Percentiles rank a stretch among this genome's conserved stretches.
These are phyloP conservation scores for Drosophila lacteicornis DNA, from an alignment of 1,140 invertebrate genomes.

Conservation along the genomic window DNA sequence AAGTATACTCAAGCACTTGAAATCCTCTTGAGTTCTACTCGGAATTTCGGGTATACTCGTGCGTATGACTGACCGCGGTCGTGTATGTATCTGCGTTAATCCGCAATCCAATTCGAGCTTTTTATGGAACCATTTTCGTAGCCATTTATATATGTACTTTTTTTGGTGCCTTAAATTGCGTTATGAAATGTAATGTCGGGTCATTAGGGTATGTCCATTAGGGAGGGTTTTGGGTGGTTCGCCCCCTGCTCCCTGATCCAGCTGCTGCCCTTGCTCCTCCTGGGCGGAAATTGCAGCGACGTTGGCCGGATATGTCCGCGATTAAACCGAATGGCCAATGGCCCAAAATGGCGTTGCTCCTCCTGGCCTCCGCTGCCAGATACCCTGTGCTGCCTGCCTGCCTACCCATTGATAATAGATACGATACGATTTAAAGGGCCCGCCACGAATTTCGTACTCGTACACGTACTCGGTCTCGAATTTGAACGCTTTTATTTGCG, in stretches of 20 bases:
- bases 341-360: slow-evolving; percentile 28
- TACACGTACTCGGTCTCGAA: neutral
- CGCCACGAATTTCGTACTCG: slow-evolving; percentile 21
- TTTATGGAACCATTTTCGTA: slow-evolving; percentile 68
- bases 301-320: slow-evolving; percentile 70
- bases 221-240: slow-evolving; percentile 12
- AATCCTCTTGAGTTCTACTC: slow-evolving; percentile 21
- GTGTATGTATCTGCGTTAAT: slow-evolving; percentile 51
- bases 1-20: slow-evolving; percentile 19
- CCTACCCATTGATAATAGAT: slow-evolving; percentile 18
- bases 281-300: slow-evolving; percentile 67
- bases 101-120: slow-evolving; percentile 64
- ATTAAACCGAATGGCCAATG: slow-evolving; percentile 73
- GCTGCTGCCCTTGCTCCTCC: slow-evolving; percentile 23
- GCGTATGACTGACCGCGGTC: neutral
- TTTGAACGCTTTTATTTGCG: slow-evolving; percentile 20
- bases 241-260: neutral
- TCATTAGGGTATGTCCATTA: slow-evolving; percentile 76
- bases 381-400: neutral
- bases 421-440: slow-evolving; percentile 34
- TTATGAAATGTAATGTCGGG: slow-evolving; percentile 80
- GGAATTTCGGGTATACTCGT: neutral
- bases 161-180: slow-evolving; percentile 70
- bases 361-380: neutral
- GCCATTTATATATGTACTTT: slow-evolving; percentile 41